These are phyloP conservation scores for Tragelaphus buxtoni DNA, from an alignment of 2,113 vertebrate genomes.

Conservation along the genomic window DNA sequence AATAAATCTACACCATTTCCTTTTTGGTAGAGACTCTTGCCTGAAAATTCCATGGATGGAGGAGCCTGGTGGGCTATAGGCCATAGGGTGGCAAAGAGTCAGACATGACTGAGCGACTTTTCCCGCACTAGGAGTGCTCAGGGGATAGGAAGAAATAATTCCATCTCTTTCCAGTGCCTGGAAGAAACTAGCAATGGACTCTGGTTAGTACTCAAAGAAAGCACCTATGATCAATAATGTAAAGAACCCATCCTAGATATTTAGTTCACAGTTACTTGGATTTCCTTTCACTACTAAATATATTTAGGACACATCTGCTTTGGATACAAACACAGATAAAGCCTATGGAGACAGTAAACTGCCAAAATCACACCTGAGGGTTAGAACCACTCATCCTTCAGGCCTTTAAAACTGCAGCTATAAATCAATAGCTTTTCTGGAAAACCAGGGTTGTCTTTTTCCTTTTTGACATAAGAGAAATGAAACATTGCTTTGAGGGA, in stretches of 20 bases:
- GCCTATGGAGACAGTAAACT: not conserved
- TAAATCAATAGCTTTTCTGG: not conserved
- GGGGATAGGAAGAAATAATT: not conserved
- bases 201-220: not conserved
- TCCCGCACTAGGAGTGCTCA: not conserved
- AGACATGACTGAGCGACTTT: no score
- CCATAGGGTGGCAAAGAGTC: no score
- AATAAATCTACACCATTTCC: not conserved
- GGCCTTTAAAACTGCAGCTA: not conserved
- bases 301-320: not conserved
- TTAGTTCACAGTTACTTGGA: not conserved
- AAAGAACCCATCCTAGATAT: not conserved
- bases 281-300: not conserved
- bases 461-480: not conserved
- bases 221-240: not conserved
- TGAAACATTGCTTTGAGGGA: conserved; percentile 10
- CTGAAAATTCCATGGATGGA: no score
- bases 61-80: no score
- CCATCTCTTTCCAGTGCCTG: not conserved
- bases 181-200: not conserved
- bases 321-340: conserved; percentile 8
- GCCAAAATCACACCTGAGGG: not conserved
- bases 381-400: not conserved
- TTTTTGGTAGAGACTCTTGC: not conserved
- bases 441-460: not conserved